Evolutionary conservation across 2,113 vertebrate species (phyloP).

Genomic region (Oxyruncus cristatus): DNA sequence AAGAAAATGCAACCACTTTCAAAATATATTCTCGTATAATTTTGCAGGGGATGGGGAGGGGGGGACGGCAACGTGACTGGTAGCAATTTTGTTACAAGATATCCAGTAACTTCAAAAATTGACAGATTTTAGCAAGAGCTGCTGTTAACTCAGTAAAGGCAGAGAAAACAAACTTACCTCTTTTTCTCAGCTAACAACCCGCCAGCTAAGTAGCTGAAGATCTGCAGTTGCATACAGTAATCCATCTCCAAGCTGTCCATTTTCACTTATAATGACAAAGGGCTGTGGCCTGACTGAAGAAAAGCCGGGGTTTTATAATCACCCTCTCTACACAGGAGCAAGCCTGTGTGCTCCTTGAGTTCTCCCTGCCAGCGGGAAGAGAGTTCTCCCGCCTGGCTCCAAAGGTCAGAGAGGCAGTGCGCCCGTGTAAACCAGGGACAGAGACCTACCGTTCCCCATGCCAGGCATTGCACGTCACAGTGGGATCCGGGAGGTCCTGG

Average conservation of each 20-base stretch:
- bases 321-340: background rate
- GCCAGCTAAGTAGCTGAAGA: background rate
- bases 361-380: background rate
- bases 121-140: background rate
- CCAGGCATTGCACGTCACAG: fast-evolving
- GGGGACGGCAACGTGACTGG: background rate
- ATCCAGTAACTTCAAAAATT: background rate
- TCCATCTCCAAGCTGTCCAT: background rate
- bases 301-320: background rate
- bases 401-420: fast-evolving
- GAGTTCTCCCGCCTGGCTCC: background rate
- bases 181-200: background rate
- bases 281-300: background rate
- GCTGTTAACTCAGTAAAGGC: background rate
- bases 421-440: fast-evolving
- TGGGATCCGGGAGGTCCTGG: background rate
- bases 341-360: background rate
- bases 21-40: background rate
- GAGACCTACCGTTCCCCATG: fast-evolving
- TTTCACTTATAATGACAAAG: background rate
- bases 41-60: background rate
- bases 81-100: background rate
- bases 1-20: background rate
- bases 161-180: background rate
- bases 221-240: background rate